These are phyloP conservation scores for Notarius lentiginosus DNA, from an alignment of 2,113 vertebrate genomes.

Conservation along the genomic window DNA sequence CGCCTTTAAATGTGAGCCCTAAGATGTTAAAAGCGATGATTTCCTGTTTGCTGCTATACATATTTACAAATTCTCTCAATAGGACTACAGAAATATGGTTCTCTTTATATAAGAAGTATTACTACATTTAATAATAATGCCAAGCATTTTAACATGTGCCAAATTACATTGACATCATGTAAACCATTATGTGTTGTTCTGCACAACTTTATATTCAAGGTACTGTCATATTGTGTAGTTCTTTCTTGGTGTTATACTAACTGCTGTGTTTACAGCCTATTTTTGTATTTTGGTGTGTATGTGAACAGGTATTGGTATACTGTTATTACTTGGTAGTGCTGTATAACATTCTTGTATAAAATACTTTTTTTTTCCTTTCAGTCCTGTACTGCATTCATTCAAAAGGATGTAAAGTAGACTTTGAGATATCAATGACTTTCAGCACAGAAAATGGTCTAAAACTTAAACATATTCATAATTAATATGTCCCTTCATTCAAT, in stretches of 20 bases:
- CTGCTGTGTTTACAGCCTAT: conserved; percentile 69
- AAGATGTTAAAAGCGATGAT: conserved; percentile 48
- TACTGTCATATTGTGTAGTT: conserved; percentile 65
- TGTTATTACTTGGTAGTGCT: conserved; percentile 38
- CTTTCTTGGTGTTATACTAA: conserved; percentile 64
- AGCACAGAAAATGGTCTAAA: neutral
- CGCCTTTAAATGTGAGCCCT: conserved; percentile 33
- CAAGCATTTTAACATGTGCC: conserved; percentile 67
- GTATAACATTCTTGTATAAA: conserved; percentile 41
- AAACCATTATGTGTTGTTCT: conserved; percentile 11
- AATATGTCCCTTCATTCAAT: neutral
- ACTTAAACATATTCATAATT: neutral
- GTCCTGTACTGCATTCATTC: neutral
- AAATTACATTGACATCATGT: conserved; percentile 47
- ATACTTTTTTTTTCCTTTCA: neutral
- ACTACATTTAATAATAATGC: conserved; percentile 55
- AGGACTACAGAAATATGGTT: conserved; percentile 43
- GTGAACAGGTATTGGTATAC: conserved; percentile 40
- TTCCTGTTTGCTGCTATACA: conserved; percentile 52
- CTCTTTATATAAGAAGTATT: conserved; percentile 50
- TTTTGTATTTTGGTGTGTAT: conserved; percentile 71
- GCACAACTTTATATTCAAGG: conserved; percentile 68
- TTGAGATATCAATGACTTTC: conserved; percentile 16
- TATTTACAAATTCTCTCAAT: conserved; percentile 24
- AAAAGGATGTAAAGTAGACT: neutral